Conservation (phyloP, 2,888 invertebrate genomes). For the Mellilla xanthometata region DNA sequence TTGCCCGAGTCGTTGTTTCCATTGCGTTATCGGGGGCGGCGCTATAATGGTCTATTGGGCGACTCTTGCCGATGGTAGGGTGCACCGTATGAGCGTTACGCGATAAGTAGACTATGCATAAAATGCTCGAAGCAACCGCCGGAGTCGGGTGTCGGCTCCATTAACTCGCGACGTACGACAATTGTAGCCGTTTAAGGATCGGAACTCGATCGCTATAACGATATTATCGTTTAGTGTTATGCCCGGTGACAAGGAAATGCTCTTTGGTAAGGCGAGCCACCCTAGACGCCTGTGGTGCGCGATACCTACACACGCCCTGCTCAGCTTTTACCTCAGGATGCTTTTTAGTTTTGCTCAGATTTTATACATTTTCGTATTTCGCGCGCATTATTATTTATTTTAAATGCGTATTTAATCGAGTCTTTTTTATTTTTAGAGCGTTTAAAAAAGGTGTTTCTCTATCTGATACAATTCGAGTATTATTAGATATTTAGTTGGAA, state of each 20-base stretch:
- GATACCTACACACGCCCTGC: conserved; percentile 24
- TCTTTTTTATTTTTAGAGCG: no score
- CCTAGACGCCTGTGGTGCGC: conserved; percentile 51
- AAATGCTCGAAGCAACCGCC: conserved; percentile 40
- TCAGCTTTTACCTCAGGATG: conserved; percentile 14
- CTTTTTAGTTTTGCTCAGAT: conserved; percentile 1
- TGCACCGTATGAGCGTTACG: conserved; percentile 38
- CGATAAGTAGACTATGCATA: conserved; percentile 55
- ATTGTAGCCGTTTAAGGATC: conserved; percentile 73
- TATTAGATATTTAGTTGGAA: no score
- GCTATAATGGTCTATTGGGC: conserved; percentile 9
- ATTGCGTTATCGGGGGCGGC: conserved; percentile 7
- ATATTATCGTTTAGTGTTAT: conserved; percentile 79
- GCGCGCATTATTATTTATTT: no score
- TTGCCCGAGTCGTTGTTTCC: conserved; percentile 9
- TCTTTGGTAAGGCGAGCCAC: conserved; percentile 54
- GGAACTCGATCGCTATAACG: conserved; percentile 66
- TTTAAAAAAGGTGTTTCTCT: no score
- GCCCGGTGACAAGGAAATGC: conserved; percentile 78
- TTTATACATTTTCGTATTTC: conserved; percentile 3
- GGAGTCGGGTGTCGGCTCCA: conserved; percentile 49
- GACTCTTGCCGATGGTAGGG: conserved; percentile 23
- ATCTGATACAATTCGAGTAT: no score
- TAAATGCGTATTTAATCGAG: no score
- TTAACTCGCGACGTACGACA: conserved; percentile 67